Evolutionary conservation across 2,888 invertebrate genomes (phyloP), one percentile per base, ranked within the genome.

Genomic region (Chaetoderma sp.): DNA sequence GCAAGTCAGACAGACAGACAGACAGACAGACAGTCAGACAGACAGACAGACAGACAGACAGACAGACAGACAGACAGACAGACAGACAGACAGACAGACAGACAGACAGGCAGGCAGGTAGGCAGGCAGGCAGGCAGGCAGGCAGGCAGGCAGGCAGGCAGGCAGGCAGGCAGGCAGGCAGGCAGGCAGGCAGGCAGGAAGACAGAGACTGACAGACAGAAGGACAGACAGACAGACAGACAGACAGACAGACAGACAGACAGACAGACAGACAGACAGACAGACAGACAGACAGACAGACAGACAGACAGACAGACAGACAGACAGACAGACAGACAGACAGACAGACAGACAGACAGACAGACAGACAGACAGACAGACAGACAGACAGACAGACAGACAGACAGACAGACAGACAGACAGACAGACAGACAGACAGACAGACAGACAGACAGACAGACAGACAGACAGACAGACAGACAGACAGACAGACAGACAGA

Each of bases 361-460:
- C 45, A 60, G 55, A 67, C 45, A 0, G 59, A 64, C 59, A 64
- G 63, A 39, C 32, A 64, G 55, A 54, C 27, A 50, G 63, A 58
- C 52, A 66, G 63, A 63, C 45, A 59, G 66, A 63, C 54, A 66
- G 66, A 63, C 58, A 66, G 66, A 63, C 58, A 66, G 66, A 63
- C 57, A 65, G 63, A 63, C 54, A 44, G 66, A 63, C 55, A 60
- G 69, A 60, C 55, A 63, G 66, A 63, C 57, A 68, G 60, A 63
- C 58, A 68, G 63, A 65, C 55, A 59, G 69, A 69, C 62, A 63
- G 65, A 67, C 61, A 62, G 68, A 66, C 57, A 59, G 65, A 70
- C 61, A 65, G 63, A 68, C 45, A 65, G 63, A 70, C 57, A 60
- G 58, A 66, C 58, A 60, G 60, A 63, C 39, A 57, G 59, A 63